Percentiles rank a stretch among this genome's conserved stretches.
Conservation (phyloP, 1,140 invertebrate genomes). For the Drosophila arawakana region DNA sequence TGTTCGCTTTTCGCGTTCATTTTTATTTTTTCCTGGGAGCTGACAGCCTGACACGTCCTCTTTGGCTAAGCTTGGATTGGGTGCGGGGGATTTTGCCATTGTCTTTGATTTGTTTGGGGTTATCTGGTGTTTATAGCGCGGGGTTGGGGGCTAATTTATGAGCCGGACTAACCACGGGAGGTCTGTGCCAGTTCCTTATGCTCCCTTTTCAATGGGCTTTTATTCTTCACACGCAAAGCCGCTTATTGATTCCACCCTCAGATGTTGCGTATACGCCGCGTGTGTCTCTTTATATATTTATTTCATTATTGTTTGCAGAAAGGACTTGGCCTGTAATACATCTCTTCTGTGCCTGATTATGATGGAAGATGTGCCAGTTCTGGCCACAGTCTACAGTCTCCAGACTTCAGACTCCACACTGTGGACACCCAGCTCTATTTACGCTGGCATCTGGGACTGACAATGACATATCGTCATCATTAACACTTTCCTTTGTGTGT, state of each 20-base stretch:
- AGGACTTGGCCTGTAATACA: conserved; percentile 9
- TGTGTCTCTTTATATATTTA: conserved; percentile 18
- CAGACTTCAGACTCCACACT: background rate
- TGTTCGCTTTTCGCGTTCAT: conserved; percentile 22
- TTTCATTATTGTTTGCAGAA: conserved; percentile 21
- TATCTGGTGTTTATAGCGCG: conserved; percentile 19
- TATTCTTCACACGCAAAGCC: conserved; percentile 44
- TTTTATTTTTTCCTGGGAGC: conserved; percentile 45
- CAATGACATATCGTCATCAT: conserved; percentile 77
- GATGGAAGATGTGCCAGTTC: conserved; percentile 56
- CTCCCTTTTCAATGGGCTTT: conserved; percentile 3
- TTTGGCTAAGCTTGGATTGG: conserved; percentile 7
- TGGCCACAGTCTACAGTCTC: conserved; percentile 3
- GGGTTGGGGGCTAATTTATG: conserved; percentile 60
- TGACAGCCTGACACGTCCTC: conserved; percentile 28
- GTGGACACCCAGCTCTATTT: conserved; percentile 1
- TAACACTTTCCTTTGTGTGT: conserved; percentile 59
- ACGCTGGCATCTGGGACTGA: conserved; percentile 50
- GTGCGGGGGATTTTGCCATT: conserved; percentile 25
- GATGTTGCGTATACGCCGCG: conserved; percentile 58
- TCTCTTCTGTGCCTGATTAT: conserved; percentile 56
- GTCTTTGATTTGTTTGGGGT: conserved; percentile 68
- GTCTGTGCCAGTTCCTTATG: conserved; percentile 23
- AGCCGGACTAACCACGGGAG: conserved; percentile 56
- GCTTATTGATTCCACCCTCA: conserved; percentile 69